Conservation (phyloP, 1,140 invertebrate species). For the Neodiprion pinetum region DNA sequence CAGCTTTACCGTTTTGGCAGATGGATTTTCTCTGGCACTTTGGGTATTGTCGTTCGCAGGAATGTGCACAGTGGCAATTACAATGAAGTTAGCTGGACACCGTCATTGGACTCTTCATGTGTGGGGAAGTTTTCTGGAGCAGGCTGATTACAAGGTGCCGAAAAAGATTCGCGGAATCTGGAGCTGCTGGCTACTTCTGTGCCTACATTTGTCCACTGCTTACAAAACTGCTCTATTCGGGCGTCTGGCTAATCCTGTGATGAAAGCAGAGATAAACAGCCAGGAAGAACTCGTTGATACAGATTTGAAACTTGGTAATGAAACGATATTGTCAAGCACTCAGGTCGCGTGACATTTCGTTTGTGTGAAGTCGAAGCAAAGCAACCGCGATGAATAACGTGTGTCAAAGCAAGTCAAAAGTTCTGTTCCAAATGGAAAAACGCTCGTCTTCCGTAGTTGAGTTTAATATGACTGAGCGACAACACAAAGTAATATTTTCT, state of each 20-base stretch:
- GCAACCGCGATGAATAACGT: too few relatives aligned
- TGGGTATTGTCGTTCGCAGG: neutral
- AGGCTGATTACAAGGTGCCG: neutral
- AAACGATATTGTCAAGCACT: too few relatives aligned
- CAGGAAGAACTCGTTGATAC: neutral
- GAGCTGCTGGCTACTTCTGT: neutral
- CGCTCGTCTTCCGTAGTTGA: too few relatives aligned
- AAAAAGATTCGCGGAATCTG: neutral
- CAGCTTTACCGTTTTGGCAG: neutral
- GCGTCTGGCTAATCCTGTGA: neutral
- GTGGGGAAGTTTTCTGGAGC: constrained; percentile 8
- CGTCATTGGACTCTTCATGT: neutral
- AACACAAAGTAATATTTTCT: too few relatives aligned
- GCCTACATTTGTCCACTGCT: neutral
- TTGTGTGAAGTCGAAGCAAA: too few relatives aligned
- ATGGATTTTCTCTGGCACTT: neutral
- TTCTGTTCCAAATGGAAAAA: too few relatives aligned
- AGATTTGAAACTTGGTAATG: neutral
- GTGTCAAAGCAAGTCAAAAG: too few relatives aligned
- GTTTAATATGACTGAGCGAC: too few relatives aligned
- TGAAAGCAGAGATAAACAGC: neutral
- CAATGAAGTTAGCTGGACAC: neutral
- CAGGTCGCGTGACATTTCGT: too few relatives aligned
- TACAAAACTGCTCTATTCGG: neutral
- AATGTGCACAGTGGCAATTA: neutral